Conservation (phyloP, 1,140 invertebrate genomes). For the Atta colombica region DNA sequence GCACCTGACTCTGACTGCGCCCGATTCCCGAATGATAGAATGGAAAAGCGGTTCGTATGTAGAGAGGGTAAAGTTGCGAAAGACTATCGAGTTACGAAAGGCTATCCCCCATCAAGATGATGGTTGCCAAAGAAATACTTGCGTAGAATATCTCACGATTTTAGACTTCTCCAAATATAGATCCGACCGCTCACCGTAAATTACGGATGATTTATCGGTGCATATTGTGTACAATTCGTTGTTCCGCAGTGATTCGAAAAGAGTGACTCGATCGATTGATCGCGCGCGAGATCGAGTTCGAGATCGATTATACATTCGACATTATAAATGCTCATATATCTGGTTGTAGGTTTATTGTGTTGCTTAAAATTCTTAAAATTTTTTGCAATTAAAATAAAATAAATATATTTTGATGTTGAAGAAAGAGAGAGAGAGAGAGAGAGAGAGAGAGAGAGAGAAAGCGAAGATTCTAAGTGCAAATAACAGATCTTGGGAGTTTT, state of each 20-base stretch:
- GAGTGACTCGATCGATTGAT: no score
- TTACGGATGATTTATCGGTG: background rate
- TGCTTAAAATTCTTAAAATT: no score
- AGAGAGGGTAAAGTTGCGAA: slow-evolving; percentile 16
- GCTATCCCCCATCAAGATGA: background rate
- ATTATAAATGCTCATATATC: background rate
- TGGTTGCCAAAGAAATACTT: background rate
- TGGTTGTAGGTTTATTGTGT: no score
- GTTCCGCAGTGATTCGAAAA: background rate
- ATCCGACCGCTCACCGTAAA: background rate
- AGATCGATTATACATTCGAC: no score
- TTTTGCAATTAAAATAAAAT: no score
- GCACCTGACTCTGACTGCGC: no score
- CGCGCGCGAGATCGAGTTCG: no score
- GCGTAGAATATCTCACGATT: background rate
- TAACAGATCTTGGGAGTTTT: no score
- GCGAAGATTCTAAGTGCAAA: no score
- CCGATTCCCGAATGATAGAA: background rate
- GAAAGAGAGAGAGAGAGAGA: no score
- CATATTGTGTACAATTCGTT: background rate
- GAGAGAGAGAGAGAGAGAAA: no score
- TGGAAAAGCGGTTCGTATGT: background rate
- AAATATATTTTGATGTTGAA: no score
- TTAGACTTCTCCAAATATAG: background rate
- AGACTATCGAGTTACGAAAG: background rate